Base-by-base conservation (phyloP, 2,113 vertebrate genomes). In the Sinocyclocheilus grahami region DNA sequence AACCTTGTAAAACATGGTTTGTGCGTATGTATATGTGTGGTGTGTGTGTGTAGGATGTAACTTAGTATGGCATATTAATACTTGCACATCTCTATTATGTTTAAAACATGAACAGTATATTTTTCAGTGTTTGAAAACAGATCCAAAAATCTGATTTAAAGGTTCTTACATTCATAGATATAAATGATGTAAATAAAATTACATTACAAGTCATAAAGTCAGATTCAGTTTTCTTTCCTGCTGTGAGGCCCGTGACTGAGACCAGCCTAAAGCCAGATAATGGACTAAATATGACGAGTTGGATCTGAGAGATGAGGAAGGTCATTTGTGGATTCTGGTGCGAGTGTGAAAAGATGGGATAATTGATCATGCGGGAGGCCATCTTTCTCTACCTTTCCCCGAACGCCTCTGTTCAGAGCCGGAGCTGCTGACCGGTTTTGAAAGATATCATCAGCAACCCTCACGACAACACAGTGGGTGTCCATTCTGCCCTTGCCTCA, bases 351-450 rank as follows among this genome's bases (percentile, higher is more conserved):
- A 86, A 88, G 72, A 83, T 67, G 75, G 30, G 78, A 71, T 89
- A 87, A 87, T 85, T 89, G 85, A 89, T 89, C 82, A 85, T 87
- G 85, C 82, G 71, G 78, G 85, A 89, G 82, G 84, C 58, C 16
- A 69, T 85, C 39, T 74, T 78, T 85, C 78, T 76, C 13, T 83
- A 8, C 82, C 10, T 30, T 72, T 85, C 78, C 78, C 74, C 27
- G 16, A 82, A 78, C 30, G 33, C 77, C 37, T 69, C 77, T 20
- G 60, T 86, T 84, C 82, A 48, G 30, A 48, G 58, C 53, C 5
- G 20, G 39, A 24, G 86, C 55, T 63, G 83, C 82, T 69, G 82
- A 76, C 79, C 22, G 46, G 33, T 42, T 63, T 74, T 46, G 82
- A 72, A 63, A 51, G 77, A 78, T 69, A 18, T 24, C 24, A 82